Evolutionary conservation across 2,113 vertebrate species (phyloP).

Genomic region (Geococcyx californianus): DNA sequence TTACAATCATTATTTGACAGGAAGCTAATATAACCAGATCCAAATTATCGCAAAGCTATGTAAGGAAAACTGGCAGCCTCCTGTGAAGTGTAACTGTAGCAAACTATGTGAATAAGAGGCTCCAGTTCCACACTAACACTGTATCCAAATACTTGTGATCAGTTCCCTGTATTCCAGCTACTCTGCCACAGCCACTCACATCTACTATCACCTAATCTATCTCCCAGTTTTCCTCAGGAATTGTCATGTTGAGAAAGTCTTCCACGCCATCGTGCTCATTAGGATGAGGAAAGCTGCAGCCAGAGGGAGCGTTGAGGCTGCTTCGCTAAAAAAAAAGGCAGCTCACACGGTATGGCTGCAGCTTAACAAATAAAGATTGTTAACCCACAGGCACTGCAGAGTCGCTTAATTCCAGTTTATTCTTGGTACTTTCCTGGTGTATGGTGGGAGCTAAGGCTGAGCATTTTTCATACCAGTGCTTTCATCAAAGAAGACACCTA

Average conservation of each 20-base stretch:
- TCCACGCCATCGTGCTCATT: accelerated
- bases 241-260: neutral
- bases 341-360: neutral
- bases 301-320: neutral
- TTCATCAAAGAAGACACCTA: neutral
- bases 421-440: neutral
- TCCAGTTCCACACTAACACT: neutral
- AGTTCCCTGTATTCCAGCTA: neutral
- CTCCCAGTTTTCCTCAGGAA: neutral
- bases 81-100: neutral
- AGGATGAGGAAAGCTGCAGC: neutral
- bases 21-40: neutral
- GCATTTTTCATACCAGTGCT: conserved; percentile 15
- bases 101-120: neutral
- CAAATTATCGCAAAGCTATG: neutral
- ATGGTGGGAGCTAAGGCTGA: neutral
- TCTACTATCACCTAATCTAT: neutral
- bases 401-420: neutral
- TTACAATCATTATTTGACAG: neutral
- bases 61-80: neutral
- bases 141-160: neutral
- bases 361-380: neutral
- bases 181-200: neutral
- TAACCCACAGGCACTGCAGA: neutral
- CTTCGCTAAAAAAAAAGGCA: neutral